phyloP scores from a whole-genome alignment of 2,888 invertebrate genomes.

The Chrysolina americana region DNA sequence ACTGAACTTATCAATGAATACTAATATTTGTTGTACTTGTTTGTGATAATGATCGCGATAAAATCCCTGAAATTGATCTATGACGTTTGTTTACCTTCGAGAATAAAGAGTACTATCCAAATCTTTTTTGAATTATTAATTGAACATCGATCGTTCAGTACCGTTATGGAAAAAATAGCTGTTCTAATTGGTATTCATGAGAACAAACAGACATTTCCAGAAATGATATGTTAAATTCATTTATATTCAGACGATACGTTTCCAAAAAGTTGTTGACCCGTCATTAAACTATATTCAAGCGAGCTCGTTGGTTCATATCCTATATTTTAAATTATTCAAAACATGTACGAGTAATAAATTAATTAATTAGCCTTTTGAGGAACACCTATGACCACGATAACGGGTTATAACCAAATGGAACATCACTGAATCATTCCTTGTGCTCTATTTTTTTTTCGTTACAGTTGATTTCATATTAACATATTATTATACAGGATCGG shows the following conservation, averaged over 20 bases:
- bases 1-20: too few relatives aligned
- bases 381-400: not conserved
- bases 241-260: conserved; percentile 18
- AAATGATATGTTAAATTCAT: conserved; percentile 14
- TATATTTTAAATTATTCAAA: conserved; percentile 17
- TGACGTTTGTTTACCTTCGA: not conserved
- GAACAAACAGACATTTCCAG: not conserved
- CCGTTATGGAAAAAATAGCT: not conserved
- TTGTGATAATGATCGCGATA: not conserved
- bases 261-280: conserved; percentile 16
- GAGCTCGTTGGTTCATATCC: not conserved
- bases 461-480: too few relatives aligned
- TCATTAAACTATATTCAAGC: conserved; percentile 11
- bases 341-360: not conserved
- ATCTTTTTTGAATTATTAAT: not conserved
- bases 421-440: not conserved
- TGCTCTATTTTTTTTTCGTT: not conserved
- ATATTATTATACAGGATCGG: too few relatives aligned
- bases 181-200: not conserved
- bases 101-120: not conserved
- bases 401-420: not conserved
- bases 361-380: not conserved
- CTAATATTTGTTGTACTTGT: too few relatives aligned
- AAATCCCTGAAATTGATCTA: not conserved
- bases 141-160: not conserved